A percentile compares a stretch with the other conserved stretches of the same genome.
These are phyloP conservation scores for Plagiodera versicolora DNA, from an alignment of 2,888 invertebrate genomes.

Conservation along the genomic window DNA sequence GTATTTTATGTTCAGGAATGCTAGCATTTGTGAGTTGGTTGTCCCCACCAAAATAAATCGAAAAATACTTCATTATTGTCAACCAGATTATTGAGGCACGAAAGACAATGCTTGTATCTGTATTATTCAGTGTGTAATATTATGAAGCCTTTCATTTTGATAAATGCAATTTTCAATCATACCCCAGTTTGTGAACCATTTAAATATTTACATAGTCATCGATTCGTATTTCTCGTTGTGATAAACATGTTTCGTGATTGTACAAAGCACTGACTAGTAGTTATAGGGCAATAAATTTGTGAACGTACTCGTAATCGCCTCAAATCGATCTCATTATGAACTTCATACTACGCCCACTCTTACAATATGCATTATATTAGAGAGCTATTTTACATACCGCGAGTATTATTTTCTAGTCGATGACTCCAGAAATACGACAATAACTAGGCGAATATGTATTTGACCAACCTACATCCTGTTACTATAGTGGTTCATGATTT, in stretches of 20 bases:
- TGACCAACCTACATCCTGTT: background rate
- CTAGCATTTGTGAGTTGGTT: too few relatives aligned
- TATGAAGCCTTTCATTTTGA: too few relatives aligned
- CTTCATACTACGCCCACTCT: constrained; percentile 11
- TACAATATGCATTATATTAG: constrained; percentile 11
- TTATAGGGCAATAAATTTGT: constrained; percentile 17
- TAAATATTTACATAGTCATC: too few relatives aligned
- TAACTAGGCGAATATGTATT: constrained; percentile 2
- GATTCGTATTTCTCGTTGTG: constrained; percentile 5
- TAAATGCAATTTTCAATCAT: too few relatives aligned
- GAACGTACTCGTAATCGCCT: constrained; percentile 18
- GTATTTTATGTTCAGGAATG: too few relatives aligned
- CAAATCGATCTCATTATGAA: constrained; percentile 25
- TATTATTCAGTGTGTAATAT: too few relatives aligned
- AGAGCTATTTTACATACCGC: constrained; percentile 8
- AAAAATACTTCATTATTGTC: too few relatives aligned
- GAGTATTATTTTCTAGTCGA: constrained; percentile 10
- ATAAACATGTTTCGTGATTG: constrained; percentile 17
- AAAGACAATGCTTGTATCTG: too few relatives aligned
- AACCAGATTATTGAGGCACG: too few relatives aligned
- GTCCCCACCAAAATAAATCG: too few relatives aligned
- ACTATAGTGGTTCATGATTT: background rate
- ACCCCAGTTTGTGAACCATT: too few relatives aligned
- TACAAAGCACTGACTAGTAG: constrained; percentile 9
- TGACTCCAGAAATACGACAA: constrained; percentile 5